phyloP scores from a whole-genome alignment of 2,888 invertebrate genomes.

The Plebejus anna region DNA sequence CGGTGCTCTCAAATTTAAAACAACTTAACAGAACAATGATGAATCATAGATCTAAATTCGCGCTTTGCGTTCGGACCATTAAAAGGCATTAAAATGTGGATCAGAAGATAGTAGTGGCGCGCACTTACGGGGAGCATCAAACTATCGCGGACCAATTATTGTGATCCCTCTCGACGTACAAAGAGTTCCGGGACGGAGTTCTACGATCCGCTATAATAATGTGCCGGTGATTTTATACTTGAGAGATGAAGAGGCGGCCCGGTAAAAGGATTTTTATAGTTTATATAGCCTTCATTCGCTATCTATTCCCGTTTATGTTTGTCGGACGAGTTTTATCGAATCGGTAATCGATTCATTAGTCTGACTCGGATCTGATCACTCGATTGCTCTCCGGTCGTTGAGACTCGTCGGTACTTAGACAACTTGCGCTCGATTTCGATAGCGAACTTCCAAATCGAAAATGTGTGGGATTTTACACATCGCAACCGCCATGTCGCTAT shows the following conservation, averaged over 20 bases:
- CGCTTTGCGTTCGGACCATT: slow-evolving; percentile 41
- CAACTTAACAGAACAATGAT: slow-evolving; percentile 38
- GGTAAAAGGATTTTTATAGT: slow-evolving; percentile 51
- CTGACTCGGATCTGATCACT: slow-evolving; percentile 6
- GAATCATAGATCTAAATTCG: slow-evolving; percentile 40
- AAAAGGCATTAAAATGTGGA: slow-evolving; percentile 48
- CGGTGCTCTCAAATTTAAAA: slow-evolving; percentile 39
- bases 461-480: neutral
- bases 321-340: slow-evolving; percentile 33
- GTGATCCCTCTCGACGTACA: slow-evolving; percentile 40
- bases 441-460: neutral
- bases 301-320: slow-evolving; percentile 35
- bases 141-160: slow-evolving; percentile 41
- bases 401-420: neutral
- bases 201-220: slow-evolving; percentile 42
- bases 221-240: slow-evolving; percentile 50
- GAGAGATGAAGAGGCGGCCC: slow-evolving; percentile 45
- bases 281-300: slow-evolving; percentile 46
- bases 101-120: slow-evolving; percentile 44
- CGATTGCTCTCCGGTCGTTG: neutral
- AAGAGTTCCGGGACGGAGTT: slow-evolving; percentile 40
- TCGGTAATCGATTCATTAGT: slow-evolving; percentile 33
- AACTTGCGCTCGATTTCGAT: neutral
- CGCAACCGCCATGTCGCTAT: neutral
- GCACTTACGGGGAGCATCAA: slow-evolving; percentile 47